Evolutionary conservation across 2,888 invertebrate species (phyloP).

Genomic region (Nemotelus pantherinus): DNA sequence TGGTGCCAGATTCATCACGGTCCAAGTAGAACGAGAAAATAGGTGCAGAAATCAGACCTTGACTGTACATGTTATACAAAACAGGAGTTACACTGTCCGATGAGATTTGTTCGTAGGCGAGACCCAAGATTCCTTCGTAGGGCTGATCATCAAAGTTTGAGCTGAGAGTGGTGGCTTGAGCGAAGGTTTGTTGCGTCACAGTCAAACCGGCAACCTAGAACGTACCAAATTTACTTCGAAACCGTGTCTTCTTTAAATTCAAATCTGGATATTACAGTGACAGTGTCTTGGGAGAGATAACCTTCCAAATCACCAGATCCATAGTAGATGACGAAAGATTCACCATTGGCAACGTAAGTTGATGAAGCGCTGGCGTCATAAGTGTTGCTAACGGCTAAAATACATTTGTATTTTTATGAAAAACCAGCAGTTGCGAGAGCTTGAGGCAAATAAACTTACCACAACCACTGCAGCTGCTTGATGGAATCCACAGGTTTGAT

Average conservation of each 20-base stretch:
- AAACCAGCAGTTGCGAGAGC: no score
- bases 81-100: constrained; percentile 92
- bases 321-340: constrained; percentile 91
- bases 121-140: constrained; percentile 98
- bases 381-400: constrained; percentile 70
- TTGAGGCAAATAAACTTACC: background rate
- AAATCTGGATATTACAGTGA: constrained; percentile 70
- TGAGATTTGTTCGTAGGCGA: constrained; percentile 89
- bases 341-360: constrained; percentile 90
- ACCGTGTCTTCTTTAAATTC: constrained; percentile 57
- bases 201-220: constrained; percentile 77
- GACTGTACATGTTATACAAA: constrained; percentile 90
- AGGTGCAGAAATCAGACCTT: constrained; percentile 75
- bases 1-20: constrained; percentile 74
- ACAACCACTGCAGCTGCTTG: constrained; percentile 81
- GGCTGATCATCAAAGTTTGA: constrained; percentile 97
- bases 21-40: constrained; percentile 96
- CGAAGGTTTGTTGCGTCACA: constrained; percentile 88
- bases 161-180: constrained; percentile 94
- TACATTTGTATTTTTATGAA: background rate
- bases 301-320: constrained; percentile 97
- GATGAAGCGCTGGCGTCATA: constrained; percentile 89
- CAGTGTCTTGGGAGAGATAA: constrained; percentile 89
- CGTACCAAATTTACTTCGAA: constrained; percentile 39
- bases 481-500: constrained; percentile 91